phyloP scores from a whole-genome alignment of 2,113 vertebrate genomes.

The Zosterops lateralis region DNA sequence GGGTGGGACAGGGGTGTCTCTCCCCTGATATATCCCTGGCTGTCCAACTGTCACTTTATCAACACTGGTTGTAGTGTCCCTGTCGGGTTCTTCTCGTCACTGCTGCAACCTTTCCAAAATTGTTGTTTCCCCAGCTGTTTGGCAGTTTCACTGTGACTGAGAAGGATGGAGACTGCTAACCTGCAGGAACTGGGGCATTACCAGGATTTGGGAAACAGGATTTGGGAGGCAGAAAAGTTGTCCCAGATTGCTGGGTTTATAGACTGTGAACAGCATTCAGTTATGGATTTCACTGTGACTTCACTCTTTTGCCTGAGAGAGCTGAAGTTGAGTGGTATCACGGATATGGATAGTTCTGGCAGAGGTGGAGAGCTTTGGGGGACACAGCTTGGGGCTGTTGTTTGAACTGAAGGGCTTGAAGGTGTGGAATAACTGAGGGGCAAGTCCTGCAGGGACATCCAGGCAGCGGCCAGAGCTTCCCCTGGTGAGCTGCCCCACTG shows the following conservation, averaged over 20 bases:
- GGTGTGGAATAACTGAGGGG: too few relatives aligned
- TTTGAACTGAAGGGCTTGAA: not conserved
- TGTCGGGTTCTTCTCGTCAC: accelerated
- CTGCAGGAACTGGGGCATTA: not conserved
- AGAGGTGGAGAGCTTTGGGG: not conserved
- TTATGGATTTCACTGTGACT: not conserved
- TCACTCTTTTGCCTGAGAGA: not conserved
- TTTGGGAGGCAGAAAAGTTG: not conserved
- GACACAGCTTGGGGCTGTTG: not conserved
- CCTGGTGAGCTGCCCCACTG: not conserved
- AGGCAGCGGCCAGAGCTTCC: not conserved
- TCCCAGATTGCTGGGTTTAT: not conserved
- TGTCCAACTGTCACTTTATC: not conserved
- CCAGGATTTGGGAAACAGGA: not conserved
- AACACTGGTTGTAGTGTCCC: not conserved
- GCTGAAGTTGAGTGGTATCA: not conserved
- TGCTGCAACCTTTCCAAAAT: not conserved
- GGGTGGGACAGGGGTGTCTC: not conserved
- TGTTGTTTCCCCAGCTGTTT: not conserved
- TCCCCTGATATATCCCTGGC: not conserved
- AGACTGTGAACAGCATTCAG: not conserved
- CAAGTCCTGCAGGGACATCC: not conserved
- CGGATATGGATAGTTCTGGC: not conserved
- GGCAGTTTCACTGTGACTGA: not conserved
- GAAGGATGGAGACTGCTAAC: not conserved